phyloP scores from a whole-genome alignment of 2,888 invertebrate species.

The Isotomurus palustris region DNA sequence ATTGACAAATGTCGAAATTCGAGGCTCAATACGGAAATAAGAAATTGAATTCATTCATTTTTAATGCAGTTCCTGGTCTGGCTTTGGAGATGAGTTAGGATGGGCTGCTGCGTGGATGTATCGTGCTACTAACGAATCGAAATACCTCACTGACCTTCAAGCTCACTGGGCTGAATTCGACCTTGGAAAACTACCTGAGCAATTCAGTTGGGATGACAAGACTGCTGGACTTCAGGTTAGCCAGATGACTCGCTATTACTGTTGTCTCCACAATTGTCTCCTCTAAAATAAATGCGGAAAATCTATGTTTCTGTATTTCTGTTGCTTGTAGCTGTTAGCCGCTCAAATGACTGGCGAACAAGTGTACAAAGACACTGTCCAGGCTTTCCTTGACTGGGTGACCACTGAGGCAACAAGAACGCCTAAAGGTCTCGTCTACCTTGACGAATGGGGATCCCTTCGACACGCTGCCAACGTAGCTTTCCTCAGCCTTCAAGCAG shows the following conservation, averaged over 20 bases:
- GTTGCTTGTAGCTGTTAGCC: conserved; percentile 49
- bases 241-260: too few species aligned
- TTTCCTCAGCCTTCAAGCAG: conserved; percentile 55
- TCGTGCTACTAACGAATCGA: conserved; percentile 54
- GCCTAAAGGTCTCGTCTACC: conserved; percentile 56
- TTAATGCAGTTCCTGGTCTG: conserved; percentile 51
- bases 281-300: background rate
- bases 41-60: too few species aligned
- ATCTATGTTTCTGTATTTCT: background rate
- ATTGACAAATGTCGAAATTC: too few species aligned
- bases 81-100: conserved; percentile 57
- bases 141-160: conserved; percentile 55
- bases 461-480: conserved; percentile 58
- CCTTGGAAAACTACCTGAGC: conserved; percentile 53
- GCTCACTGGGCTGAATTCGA: conserved; percentile 54
- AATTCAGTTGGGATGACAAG: conserved; percentile 58
- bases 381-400: conserved; percentile 55
- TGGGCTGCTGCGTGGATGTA: conserved; percentile 59
- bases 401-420: conserved; percentile 53
- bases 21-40: too few species aligned
- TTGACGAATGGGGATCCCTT: conserved; percentile 56
- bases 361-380: conserved; percentile 52
- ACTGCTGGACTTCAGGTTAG: conserved; percentile 58
- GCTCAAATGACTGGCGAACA: conserved; percentile 52
- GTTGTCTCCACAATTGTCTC: too few species aligned